Conservation (phyloP, 2,888 invertebrate species). For the Campoplex capitator region DNA sequence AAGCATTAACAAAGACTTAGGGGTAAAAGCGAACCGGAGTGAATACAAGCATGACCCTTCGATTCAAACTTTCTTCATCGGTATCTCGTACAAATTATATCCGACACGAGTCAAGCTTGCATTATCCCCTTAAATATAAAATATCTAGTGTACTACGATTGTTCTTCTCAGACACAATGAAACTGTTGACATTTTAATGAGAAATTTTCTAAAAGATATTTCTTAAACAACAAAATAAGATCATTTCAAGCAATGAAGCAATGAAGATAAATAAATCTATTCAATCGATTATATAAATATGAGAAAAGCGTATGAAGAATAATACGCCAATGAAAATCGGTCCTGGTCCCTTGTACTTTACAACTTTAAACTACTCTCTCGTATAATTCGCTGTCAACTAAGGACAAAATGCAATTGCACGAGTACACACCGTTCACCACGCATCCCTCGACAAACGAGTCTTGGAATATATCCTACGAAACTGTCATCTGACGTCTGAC, state of each 20-base stretch:
- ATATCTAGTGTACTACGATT: neutral
- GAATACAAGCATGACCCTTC: neutral
- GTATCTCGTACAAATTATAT: neutral
- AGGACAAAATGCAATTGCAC: neutral
- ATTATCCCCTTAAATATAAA: neutral
- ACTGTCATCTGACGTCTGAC: slow-evolving; percentile 1
- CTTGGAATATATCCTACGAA: slow-evolving; percentile 1
- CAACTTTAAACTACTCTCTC: neutral
- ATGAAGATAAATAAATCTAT: neutral
- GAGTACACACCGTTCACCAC: neutral
- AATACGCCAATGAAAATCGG: neutral
- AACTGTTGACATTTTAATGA: neutral
- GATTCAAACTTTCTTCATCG: neutral
- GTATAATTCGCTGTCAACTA: neutral
- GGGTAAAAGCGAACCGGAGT: neutral
- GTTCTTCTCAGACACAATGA: neutral
- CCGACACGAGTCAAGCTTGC: neutral
- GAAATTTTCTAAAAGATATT: too few species aligned
- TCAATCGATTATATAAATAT: neutral
- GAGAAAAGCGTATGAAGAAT: neutral
- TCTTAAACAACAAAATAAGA: neutral
- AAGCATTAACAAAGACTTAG: neutral
- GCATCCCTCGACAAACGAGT: slow-evolving; percentile 12
- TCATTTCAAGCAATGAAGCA: neutral
- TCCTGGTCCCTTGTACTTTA: neutral